Base-by-base conservation (phyloP, 1,140 invertebrate species). In the Daktulosphaira vitifoliae region DNA sequence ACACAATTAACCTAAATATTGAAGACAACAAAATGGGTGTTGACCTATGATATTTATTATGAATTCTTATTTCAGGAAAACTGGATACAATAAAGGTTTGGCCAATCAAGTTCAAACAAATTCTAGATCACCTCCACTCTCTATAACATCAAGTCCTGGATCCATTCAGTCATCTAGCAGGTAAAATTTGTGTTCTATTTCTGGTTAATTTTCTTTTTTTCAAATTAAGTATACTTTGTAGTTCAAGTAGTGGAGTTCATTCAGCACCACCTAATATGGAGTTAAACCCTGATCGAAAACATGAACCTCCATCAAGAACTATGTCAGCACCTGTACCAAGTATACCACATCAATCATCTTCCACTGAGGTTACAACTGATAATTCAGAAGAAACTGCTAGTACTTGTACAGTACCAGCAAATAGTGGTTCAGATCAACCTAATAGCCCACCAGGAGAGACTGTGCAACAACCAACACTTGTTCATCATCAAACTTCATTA, bases 401-500 rank as follows among this genome's bases (percentile, higher is more conserved):
- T 62, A 62, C 56, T 13, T 62, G 56, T 48, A 62, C 56, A 15
- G 56, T 62, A 48, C 56, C 56, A 3, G 56, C 56, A 9, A 62
- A 62, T 18, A 62, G 56, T 22, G 56, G 56, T 2, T 62, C 42
- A 15, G 56, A 62, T 9, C 56, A 62, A 22, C 56, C 56, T 3
- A 62, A 46, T 16, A 62, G 56, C 20, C 56, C 56, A 29, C 50
- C 65, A 11, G 25, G 49, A 29, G 50, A 52, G 44, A 42, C 65
- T 22, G 49, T 52, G 22, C 37, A 42, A 7, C 50, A 68, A 13
- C 48, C 56, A 33, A 44, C 51, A 7, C 50, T 23, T 2, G 62
- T 71, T 22, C 70, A 69, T 37, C 69, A 70, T 39, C 70, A 71
- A 52, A 26, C 66, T 2, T 71, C 70, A 5, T 49, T 68, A 33